These are phyloP conservation scores for Busseola fusca DNA, from an alignment of 2,888 invertebrate genomes.

Conservation along the genomic window DNA sequence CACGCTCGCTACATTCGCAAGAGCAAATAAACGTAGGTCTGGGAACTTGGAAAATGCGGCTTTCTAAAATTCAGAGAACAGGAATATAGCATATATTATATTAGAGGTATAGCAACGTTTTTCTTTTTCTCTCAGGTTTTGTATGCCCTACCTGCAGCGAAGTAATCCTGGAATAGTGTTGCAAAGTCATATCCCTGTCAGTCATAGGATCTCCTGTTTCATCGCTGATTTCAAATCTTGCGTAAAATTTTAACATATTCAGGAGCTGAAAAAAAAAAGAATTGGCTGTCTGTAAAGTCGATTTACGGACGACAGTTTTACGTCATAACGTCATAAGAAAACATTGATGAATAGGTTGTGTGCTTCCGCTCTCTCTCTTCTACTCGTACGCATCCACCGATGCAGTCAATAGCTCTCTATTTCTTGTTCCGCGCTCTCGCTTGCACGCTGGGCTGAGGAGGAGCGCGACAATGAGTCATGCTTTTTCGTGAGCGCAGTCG, in stretches of 20 bases:
- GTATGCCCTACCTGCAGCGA: conserved; percentile 92
- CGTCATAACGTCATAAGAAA: too few species aligned
- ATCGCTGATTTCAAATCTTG: conserved; percentile 99
- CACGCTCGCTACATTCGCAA: conserved; percentile 98
- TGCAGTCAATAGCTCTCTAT: too few species aligned
- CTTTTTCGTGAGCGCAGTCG: too few species aligned
- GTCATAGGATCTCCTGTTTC: conserved; percentile 97
- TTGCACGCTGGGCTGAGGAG: too few species aligned
- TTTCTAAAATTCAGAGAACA: conserved; percentile 89
- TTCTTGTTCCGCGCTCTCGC: too few species aligned
- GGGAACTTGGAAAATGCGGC: conserved; percentile 97
- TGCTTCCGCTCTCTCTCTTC: too few species aligned
- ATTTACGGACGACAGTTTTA: too few species aligned
- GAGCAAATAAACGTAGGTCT: conserved; percentile 94
- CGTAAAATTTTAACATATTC: conserved; percentile 98
- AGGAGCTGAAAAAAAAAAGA: conserved; percentile 92
- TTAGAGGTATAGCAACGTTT: not conserved
- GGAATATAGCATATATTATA: too few species aligned
- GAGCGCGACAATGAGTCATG: too few species aligned
- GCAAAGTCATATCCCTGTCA: conserved; percentile 97
- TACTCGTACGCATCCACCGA: too few species aligned
- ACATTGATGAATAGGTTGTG: too few species aligned
- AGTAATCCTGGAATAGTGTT: conserved; percentile 97
- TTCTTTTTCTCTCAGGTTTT: not conserved
- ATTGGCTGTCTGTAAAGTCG: too few species aligned